Conservation (phyloP, 2,113 vertebrate species). For the Melanerpes aurifrons region DNA sequence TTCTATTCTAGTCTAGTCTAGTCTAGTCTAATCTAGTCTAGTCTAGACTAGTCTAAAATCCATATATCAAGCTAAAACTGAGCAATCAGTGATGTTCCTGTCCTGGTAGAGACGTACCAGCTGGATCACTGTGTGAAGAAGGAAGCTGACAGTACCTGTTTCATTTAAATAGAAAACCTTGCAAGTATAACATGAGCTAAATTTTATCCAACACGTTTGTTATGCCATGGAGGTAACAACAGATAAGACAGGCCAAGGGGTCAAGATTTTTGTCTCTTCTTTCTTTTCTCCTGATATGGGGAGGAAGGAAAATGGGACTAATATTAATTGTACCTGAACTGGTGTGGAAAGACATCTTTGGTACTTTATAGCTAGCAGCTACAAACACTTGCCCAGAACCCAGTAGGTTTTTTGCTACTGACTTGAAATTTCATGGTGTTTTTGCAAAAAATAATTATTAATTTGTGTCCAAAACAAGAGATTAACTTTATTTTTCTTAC, state of each 20-base stretch:
- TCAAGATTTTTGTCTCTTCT: neutral
- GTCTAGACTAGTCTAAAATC: too few relatives aligned
- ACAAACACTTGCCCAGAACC: neutral
- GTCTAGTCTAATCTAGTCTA: too few relatives aligned
- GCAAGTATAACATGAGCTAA: neutral
- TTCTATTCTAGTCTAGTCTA: too few relatives aligned
- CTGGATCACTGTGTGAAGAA: neutral
- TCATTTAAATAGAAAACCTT: neutral
- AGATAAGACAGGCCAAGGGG: neutral
- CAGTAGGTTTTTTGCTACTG: neutral
- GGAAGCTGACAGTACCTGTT: neutral
- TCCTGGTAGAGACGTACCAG: neutral
- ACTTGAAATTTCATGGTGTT: neutral
- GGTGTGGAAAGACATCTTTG: neutral
- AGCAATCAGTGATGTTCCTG: neutral
- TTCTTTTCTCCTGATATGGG: neutral
- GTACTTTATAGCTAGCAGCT: neutral
- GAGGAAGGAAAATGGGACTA: neutral
- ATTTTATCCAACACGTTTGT: neutral
- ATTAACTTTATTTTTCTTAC: neutral
- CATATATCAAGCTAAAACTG: neutral
- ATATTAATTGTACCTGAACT: neutral
- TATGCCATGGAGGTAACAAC: accelerated
- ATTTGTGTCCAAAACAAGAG: neutral
- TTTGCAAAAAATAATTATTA: neutral